Evolutionary conservation across 2,113 vertebrate genomes (phyloP).

Genomic region (Antechinus stuartii): DNA sequence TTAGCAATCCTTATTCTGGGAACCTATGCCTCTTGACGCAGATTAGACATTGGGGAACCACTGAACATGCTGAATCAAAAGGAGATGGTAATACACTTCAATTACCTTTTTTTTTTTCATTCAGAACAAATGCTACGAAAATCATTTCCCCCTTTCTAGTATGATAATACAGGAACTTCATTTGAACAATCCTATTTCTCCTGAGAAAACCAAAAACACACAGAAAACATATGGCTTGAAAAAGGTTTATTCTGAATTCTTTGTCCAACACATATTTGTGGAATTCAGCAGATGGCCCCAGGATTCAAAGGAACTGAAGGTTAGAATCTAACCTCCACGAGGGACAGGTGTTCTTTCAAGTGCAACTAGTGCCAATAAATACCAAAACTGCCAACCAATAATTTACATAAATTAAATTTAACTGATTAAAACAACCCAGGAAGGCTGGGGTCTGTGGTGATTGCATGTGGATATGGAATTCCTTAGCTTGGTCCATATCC

Average conservation of each 20-base stretch:
- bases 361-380: slow-evolving; percentile 57
- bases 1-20: neutral
- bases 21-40: neutral
- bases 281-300: neutral
- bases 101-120: neutral
- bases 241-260: slow-evolving; percentile 70
- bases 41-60: neutral
- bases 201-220: slow-evolving; percentile 46
- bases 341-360: slow-evolving; percentile 36
- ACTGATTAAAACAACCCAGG: neutral
- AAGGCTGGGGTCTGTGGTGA: neutral
- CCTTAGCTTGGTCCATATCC: neutral
- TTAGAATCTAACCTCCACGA: slow-evolving; percentile 44
- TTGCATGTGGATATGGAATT: neutral
- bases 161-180: neutral
- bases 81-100: neutral
- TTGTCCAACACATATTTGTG: neutral
- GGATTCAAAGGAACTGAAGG: slow-evolving; percentile 42
- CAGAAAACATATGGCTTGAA: neutral
- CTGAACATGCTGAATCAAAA: neutral
- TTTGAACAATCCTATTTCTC: neutral
- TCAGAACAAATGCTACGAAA: neutral
- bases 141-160: neutral
- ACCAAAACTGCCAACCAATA: neutral
- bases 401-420: neutral